Conservation (phyloP, 2,113 vertebrate genomes). For the Tympanuchus pallidicinctus region DNA sequence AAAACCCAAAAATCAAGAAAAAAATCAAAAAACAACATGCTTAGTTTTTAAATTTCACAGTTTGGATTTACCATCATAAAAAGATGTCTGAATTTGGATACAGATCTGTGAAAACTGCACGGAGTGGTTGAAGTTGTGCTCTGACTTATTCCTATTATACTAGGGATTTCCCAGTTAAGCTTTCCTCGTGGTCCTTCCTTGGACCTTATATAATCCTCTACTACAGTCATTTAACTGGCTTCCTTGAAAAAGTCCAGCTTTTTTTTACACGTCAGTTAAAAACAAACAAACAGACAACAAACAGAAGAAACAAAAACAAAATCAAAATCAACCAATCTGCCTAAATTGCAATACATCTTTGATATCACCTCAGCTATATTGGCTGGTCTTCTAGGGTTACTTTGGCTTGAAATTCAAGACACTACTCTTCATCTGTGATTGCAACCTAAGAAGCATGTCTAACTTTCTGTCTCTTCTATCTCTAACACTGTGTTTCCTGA, state of each 20-base stretch:
- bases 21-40: too few relatives aligned
- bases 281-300: neutral
- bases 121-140: neutral
- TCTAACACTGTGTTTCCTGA: neutral
- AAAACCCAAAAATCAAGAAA: too few relatives aligned
- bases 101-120: neutral
- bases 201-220: neutral
- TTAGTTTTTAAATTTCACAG: neutral
- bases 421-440: too few relatives aligned
- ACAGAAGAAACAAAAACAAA: neutral
- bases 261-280: neutral
- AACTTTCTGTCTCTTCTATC: too few relatives aligned
- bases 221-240: neutral
- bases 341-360: too few relatives aligned
- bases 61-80: neutral
- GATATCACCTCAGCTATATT: neutral
- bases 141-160: neutral
- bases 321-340: neutral
- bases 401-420: neutral
- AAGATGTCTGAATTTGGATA: neutral
- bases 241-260: neutral
- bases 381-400: neutral
- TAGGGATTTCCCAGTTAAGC: neutral
- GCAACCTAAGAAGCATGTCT: neutral
- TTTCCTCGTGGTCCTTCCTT: neutral